Evolutionary conservation across 2,797 vertebrate genomes (phyloP), one percentile per base, ranked within the genome.

Genomic region (Aeoliscus strigatus): DNA sequence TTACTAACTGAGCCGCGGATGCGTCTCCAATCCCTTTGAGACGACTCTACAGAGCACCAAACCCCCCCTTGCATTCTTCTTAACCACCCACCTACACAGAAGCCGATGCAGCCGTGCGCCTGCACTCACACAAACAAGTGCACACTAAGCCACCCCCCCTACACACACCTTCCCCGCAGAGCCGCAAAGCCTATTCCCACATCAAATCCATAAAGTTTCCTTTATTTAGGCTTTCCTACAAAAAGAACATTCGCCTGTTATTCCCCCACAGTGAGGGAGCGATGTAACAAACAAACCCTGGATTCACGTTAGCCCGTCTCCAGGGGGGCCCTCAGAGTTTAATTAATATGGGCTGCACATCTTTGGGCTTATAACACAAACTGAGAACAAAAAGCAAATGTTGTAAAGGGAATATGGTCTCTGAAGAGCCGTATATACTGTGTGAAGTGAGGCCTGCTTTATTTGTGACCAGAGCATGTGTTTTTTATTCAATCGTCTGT

Each of bases 181-280:
- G 55, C 28, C 18, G 6, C n/a, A 66, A 70, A 78, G 56, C 68
- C 54, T 56, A 60, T 77, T 73, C 70, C 66, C 80, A 45, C 74
- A 75, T 61, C 64, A 68, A 64, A 83, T 76, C 79, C 80, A 73
- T 73, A 74, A 83, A 73, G 73, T 79, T 78, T 68, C 66, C 73
- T 66, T 68, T 66, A 39, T 54, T 26, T 2, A 10, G 39, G 57
- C 48, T 70, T 65, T 47, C 36, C 5, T 61, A 73, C 51, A 49
- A 51, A 70, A 60, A 67, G 27, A 12, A 78, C 57, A 72, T 70
- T 71, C 59, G 75, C 73, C 63, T 13, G 3, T 14, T 33, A 67
- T 51, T 55, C 39, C 27, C 37, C 53, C 33, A 64, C 50, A 26
- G 38, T 14, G 51, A 60, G 46, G 32, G 51, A 59, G 39, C 40